Conservation (phyloP, 2,113 vertebrate species). For the Accipiter virgatus region DNA sequence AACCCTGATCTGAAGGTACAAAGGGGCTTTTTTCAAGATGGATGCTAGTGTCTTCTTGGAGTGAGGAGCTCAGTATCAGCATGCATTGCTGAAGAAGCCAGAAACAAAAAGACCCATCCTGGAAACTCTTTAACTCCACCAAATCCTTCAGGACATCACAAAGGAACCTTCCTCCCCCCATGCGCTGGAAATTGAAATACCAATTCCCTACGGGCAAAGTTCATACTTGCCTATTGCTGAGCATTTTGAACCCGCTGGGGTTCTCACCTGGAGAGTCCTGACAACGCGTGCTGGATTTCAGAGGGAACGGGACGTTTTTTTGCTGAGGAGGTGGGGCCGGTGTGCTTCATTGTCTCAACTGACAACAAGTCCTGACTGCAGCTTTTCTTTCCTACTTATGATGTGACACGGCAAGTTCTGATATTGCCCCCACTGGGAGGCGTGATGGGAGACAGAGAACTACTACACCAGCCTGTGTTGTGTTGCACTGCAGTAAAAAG, state of each 20-base stretch:
- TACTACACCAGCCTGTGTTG: background rate
- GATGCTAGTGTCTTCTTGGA: background rate
- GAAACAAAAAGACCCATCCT: background rate
- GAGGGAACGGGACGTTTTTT: background rate
- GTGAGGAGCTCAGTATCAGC: background rate
- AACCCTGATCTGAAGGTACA: background rate
- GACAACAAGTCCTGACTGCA: conserved; percentile 47
- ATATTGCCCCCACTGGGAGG: background rate
- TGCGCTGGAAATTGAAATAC: background rate
- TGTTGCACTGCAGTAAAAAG: background rate
- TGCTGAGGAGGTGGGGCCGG: background rate
- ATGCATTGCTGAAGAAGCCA: background rate
- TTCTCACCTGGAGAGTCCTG: conserved; percentile 2
- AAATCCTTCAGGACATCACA: background rate
- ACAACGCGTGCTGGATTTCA: background rate
- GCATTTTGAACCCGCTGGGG: background rate
- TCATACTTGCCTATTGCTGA: conserved; percentile 10
- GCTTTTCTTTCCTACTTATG: background rate
- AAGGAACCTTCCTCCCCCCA: background rate
- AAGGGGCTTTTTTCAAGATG: background rate
- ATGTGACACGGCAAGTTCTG: background rate
- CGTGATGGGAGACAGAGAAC: background rate
- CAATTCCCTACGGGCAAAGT: background rate
- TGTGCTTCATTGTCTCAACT: conserved; percentile 27
- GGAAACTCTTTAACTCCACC: background rate